phyloP scores from a whole-genome alignment of 2,888 invertebrate genomes.

The Eristalis tenax region DNA sequence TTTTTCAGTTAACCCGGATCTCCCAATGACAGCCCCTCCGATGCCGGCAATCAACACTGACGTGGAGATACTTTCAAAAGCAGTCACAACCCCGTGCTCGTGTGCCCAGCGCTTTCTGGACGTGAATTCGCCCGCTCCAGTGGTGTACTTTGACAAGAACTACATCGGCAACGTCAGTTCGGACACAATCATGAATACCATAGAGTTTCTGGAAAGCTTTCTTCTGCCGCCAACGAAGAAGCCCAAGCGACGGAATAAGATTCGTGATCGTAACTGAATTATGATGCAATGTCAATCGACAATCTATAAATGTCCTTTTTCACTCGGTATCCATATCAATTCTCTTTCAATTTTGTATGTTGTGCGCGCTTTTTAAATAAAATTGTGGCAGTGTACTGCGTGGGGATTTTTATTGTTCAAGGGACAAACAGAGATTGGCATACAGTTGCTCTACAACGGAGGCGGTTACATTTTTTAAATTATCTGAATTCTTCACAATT shows the following conservation, averaged over 20 bases:
- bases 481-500: too few species aligned
- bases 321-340: background rate
- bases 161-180: conserved; percentile 79
- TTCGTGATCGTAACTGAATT: conserved; percentile 73
- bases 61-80: conserved; percentile 74
- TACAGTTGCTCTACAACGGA: background rate
- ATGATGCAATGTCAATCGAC: background rate
- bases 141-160: conserved; percentile 79
- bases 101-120: conserved; percentile 74
- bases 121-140: conserved; percentile 73
- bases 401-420: background rate
- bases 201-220: conserved; percentile 79
- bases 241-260: conserved; percentile 76
- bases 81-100: conserved; percentile 71
- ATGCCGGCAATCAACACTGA: conserved; percentile 71
- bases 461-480: too few species aligned
- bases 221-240: conserved; percentile 78
- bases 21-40: conserved; percentile 71
- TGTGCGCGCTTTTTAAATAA: background rate
- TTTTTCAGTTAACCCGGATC: background rate
- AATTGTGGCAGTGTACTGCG: background rate
- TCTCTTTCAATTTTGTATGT: background rate
- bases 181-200: conserved; percentile 79
- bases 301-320: background rate
- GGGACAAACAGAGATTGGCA: too few species aligned